phyloP scores from a whole-genome alignment of 2,888 invertebrate species.

The Stenurella melanura region DNA sequence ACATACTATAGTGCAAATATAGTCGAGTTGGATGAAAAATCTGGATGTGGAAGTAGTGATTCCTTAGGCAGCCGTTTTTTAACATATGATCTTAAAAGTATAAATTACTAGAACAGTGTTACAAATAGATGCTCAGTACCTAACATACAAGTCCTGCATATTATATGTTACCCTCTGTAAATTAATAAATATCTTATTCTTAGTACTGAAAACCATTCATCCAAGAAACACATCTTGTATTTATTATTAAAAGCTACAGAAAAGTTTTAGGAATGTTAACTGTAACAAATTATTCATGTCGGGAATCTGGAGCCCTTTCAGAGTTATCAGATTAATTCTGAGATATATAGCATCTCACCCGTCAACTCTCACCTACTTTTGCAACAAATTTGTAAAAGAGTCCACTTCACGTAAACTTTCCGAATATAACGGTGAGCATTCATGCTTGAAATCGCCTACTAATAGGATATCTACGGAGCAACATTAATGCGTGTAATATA shows the following conservation, averaged over 20 bases:
- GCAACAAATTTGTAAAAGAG: slow-evolving; percentile 13
- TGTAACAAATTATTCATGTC: slow-evolving; percentile 23
- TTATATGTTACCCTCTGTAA: too few relatives aligned
- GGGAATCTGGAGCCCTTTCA: slow-evolving; percentile 5
- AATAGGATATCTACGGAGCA: slow-evolving; percentile 40
- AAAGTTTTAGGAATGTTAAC: slow-evolving; percentile 9
- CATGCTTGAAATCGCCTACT: slow-evolving; percentile 17
- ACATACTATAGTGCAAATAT: too few relatives aligned
- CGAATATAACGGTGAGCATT: slow-evolving; percentile 10
- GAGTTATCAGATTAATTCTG: slow-evolving; percentile 15
- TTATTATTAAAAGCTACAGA: background rate
- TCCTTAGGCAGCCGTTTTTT: too few relatives aligned
- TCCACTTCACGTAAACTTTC: slow-evolving; percentile 27
- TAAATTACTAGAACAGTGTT: too few relatives aligned
- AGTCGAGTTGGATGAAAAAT: too few relatives aligned
- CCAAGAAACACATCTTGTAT: background rate
- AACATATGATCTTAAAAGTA: too few relatives aligned
- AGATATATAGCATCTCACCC: slow-evolving; percentile 28
- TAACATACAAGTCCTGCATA: too few relatives aligned
- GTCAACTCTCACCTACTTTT: slow-evolving; percentile 25
- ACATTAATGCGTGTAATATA: slow-evolving; percentile 49
- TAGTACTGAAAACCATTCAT: too few relatives aligned
- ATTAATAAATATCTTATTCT: too few relatives aligned
- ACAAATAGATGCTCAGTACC: too few relatives aligned
- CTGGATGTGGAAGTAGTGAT: too few relatives aligned